Base-by-base conservation (phyloP, 2,797 vertebrate species). In the Thalassophryne amazonica region DNA sequence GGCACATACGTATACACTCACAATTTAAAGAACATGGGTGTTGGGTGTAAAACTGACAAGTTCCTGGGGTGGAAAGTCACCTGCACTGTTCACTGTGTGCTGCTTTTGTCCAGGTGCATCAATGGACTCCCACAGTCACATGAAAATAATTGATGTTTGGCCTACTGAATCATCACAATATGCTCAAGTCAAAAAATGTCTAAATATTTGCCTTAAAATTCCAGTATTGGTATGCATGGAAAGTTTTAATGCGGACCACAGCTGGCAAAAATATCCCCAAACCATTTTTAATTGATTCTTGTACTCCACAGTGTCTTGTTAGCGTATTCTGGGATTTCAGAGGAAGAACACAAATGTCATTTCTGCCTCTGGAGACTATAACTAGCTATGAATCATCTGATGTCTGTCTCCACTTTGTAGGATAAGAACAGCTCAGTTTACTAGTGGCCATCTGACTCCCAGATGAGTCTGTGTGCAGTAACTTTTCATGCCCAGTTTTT, bases 361-460 rank as follows among this genome's bases (percentile, higher is more conserved):
- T 9, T 40, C 18, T 27, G 41, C 37, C 67, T 59, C 61, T 42
- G 19, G 45, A 66, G 64, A 55, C 17, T 21, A 18, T 6, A 34
- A 50, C 13, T 29, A 51, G 55, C 47, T 36, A 49, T 54, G 40
- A 73, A 41, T 59, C 43, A 50, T 69, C 45, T 57, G 36, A 75
- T 11, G 57, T 55, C 48, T 56, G 37, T n/a, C 3, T 23, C 18
- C 20, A 17, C 45, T 64, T 51, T 67, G 51, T 46, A 63, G 41
- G 33, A 55, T 4, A 47, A 60, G 52, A 30, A 58, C 55, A 32
- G 49, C 64, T 62, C 50, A 61, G 64, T 75, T 73, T 61, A 81
- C 65, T 17, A 6, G 15, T 38, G 60, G 48, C 58, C 61, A 65
- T 77, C 71, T 70, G 63, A 80, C 53, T 68, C 60, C 58, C 65